Percentiles rank a stretch among this genome's conserved stretches.
Conservation (phyloP, 2,888 invertebrate genomes). For the Vandiemenella viatica region DNA sequence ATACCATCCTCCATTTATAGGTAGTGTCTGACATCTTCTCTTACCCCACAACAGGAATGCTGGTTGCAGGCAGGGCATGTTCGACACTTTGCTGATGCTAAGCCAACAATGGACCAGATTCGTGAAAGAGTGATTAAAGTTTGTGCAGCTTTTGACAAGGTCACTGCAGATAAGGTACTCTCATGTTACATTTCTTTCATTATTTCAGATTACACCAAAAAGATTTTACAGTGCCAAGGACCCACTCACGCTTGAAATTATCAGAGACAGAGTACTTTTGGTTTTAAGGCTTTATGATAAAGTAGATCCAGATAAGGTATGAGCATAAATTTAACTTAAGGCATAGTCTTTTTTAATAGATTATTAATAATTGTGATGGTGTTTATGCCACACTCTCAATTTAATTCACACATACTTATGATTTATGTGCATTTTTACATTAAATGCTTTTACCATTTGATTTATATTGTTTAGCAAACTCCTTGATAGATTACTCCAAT, state of each 20-base stretch:
- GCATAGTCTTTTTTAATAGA: too few relatives aligned
- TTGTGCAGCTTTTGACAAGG: slow-evolving; percentile 78
- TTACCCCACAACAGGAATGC: slow-evolving; percentile 12
- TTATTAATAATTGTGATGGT: background rate
- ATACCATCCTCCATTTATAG: too few relatives aligned
- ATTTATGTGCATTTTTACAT: background rate
- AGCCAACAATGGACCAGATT: slow-evolving; percentile 48
- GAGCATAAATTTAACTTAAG: slow-evolving; percentile 14
- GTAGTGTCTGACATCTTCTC: background rate
- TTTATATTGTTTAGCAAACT: too few relatives aligned
- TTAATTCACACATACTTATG: too few relatives aligned
- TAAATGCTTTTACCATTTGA: background rate
- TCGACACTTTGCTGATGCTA: slow-evolving; percentile 26
- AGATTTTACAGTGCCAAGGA: slow-evolving; percentile 49
- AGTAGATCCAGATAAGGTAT: slow-evolving; percentile 85
- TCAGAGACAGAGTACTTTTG: slow-evolving; percentile 80
- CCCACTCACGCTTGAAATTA: slow-evolving; percentile 66
- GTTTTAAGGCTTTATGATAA: slow-evolving; percentile 97
- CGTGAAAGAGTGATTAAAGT: slow-evolving; percentile 74
- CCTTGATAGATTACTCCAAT: too few relatives aligned
- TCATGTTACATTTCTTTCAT: slow-evolving; percentile 23
- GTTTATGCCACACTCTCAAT: too few relatives aligned
- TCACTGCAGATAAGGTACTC: slow-evolving; percentile 68
- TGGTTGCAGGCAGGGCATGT: slow-evolving; percentile 8
- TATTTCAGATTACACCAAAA: slow-evolving; percentile 24